Evolutionary conservation across 1,140 invertebrate genomes (phyloP).

Genomic region (Phortica variegata): DNA sequence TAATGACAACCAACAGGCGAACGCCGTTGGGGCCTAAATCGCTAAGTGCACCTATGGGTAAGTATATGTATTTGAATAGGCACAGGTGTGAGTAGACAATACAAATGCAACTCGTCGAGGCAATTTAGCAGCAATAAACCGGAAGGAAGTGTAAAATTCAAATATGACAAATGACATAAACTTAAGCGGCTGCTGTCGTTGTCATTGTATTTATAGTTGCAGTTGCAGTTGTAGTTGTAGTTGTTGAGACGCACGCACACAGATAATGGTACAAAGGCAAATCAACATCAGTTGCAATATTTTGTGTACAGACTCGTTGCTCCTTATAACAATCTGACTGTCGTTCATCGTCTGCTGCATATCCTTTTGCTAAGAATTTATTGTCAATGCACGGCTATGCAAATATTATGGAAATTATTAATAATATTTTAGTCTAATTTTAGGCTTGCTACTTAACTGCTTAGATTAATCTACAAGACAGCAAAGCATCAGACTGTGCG

Average conservation of each 20-base stretch:
- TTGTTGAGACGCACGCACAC: no score
- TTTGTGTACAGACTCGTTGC: no score
- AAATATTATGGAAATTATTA: slow-evolving; percentile 47
- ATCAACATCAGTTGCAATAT: no score
- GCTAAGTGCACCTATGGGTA: no score
- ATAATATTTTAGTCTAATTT: slow-evolving; percentile 48
- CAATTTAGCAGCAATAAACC: slow-evolving; percentile 32
- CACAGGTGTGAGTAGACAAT: background rate
- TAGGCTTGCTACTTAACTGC: background rate
- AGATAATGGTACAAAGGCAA: slow-evolving; percentile 15
- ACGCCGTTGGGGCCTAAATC: background rate
- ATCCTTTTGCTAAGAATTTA: no score
- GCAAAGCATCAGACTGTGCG: no score
- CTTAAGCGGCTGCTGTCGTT: slow-evolving; percentile 36
- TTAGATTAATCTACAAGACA: no score
- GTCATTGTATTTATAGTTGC: background rate
- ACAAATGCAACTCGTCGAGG: background rate
- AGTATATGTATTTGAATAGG: no score
- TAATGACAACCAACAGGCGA: slow-evolving; percentile 28
- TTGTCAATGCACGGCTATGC: background rate
- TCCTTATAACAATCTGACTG: no score
- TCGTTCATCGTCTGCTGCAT: no score
- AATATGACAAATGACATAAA: slow-evolving; percentile 55
- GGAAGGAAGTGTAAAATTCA: slow-evolving; percentile 55
- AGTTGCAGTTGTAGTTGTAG: background rate